These are phyloP conservation scores for Ceramica pisi DNA, from an alignment of 2,888 invertebrate species.

Conservation along the genomic window DNA sequence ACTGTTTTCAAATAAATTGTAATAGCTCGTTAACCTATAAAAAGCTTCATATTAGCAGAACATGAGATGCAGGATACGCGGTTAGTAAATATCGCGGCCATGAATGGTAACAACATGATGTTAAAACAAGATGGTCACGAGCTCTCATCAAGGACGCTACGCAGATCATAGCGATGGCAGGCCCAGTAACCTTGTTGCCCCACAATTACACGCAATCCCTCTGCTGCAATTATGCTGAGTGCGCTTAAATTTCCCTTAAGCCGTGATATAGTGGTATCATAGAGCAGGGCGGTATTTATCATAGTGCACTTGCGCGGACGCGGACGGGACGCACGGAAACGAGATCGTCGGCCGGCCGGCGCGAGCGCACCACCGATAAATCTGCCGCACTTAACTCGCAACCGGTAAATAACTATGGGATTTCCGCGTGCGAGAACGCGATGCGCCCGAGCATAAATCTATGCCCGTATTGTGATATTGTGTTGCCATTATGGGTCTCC, in stretches of 20 bases:
- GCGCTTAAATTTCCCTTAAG: conserved; percentile 73
- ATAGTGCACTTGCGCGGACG: conserved; percentile 74
- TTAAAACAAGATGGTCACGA: conserved; percentile 61
- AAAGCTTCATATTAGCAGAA: conserved; percentile 37
- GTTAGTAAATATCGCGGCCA: conserved; percentile 53
- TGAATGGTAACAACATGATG: conserved; percentile 55
- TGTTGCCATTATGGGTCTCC: conserved; percentile 89
- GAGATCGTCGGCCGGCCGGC: conserved; percentile 84
- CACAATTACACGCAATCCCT: conserved; percentile 66
- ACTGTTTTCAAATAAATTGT: conserved; percentile 49
- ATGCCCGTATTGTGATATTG: conserved; percentile 90
- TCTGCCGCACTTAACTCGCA: conserved; percentile 90
- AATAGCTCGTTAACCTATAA: conserved; percentile 49
- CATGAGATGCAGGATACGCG: conserved; percentile 44
- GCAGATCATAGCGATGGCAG: conserved; percentile 60
- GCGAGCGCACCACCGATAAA: conserved; percentile 86
- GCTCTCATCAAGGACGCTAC: conserved; percentile 66
- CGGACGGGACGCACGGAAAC: conserved; percentile 83
- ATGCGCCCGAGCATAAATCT: conserved; percentile 90
- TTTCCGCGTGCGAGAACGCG: conserved; percentile 90
- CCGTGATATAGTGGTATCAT: conserved; percentile 79
- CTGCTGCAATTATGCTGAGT: conserved; percentile 73
- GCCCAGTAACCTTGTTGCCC: conserved; percentile 65
- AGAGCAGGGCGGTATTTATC: conserved; percentile 76
- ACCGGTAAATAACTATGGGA: conserved; percentile 91